A percentile compares a stretch with the other conserved stretches of the same genome.
phyloP scores from a whole-genome alignment of 2,888 invertebrate species.

The Andricus curvator region DNA sequence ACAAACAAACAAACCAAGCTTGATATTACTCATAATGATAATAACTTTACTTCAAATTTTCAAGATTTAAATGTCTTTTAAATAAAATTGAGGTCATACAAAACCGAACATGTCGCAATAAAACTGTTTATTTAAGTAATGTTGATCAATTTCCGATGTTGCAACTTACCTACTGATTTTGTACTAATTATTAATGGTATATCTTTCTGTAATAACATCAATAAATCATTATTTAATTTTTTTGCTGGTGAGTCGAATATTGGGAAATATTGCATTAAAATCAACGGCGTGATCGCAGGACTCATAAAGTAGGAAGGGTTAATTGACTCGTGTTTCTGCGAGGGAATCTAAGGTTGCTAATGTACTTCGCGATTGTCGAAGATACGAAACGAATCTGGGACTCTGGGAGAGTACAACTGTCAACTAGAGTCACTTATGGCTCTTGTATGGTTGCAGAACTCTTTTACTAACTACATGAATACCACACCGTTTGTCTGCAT shows the following conservation, averaged over 20 bases:
- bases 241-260: not conserved
- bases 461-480: conserved; percentile 32
- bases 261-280: conserved; percentile 28
- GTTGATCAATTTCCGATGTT: conserved; percentile 32
- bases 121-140: conserved; percentile 1
- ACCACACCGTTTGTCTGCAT: conserved; percentile 11
- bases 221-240: conserved; percentile 29
- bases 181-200: conserved; percentile 17
- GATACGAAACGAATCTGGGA: conserved; percentile 3
- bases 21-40: too few species aligned
- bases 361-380: not conserved
- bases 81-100: conserved; percentile 18
- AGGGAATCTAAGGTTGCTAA: not conserved
- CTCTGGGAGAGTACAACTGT: conserved; percentile 1
- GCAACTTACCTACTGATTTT: conserved; percentile 29
- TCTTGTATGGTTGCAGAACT: conserved; percentile 26
- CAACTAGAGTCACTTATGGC: conserved; percentile 27
- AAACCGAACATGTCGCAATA: conserved; percentile 17
- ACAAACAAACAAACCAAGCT: not conserved
- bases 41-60: too few species aligned
- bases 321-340: not conserved
- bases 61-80: not conserved
- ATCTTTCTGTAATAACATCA: not conserved
- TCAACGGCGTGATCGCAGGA: not conserved
- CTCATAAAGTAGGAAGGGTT: not conserved